phyloP scores from a whole-genome alignment of 2,888 invertebrate species.

The Parelbella ahira region DNA sequence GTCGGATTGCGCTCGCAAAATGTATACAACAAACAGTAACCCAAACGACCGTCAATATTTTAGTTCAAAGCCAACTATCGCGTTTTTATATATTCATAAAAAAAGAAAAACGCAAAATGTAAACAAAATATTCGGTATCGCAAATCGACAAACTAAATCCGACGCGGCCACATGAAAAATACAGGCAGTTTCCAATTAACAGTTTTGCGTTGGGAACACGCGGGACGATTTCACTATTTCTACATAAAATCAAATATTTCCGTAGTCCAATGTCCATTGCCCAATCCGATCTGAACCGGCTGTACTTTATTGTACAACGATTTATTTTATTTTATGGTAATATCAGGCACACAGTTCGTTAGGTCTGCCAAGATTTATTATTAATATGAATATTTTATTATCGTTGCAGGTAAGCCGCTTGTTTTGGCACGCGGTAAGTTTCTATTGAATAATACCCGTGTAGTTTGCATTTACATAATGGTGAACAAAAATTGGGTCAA shows the following conservation, averaged over 20 bases:
- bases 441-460: conserved; percentile 22
- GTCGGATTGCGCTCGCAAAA: too few species aligned
- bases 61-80: conserved; percentile 1
- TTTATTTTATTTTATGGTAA: conserved; percentile 60
- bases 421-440: conserved; percentile 22
- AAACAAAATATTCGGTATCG: conserved; percentile 20
- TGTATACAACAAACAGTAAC: conserved; percentile 1
- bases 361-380: conserved; percentile 32
- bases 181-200: conserved; percentile 35
- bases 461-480: conserved; percentile 21
- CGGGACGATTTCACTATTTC: conserved; percentile 29
- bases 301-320: conserved; percentile 44
- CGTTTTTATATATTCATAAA: conserved; percentile 5
- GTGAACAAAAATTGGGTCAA: conserved; percentile 15
- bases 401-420: conserved; percentile 33
- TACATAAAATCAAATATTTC: conserved; percentile 51
- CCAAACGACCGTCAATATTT: conserved; percentile 5
- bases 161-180: conserved; percentile 29
- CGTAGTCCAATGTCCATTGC: conserved; percentile 37
- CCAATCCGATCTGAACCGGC: conserved; percentile 43
- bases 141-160: conserved; percentile 26
- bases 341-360: conserved; percentile 52
- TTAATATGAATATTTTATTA: conserved; percentile 27
- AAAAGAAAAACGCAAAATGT: conserved; percentile 4
- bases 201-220: conserved; percentile 28